Evolutionary conservation across 2,888 invertebrate species (phyloP).

Genomic region (Pyrrhia umbra): DNA sequence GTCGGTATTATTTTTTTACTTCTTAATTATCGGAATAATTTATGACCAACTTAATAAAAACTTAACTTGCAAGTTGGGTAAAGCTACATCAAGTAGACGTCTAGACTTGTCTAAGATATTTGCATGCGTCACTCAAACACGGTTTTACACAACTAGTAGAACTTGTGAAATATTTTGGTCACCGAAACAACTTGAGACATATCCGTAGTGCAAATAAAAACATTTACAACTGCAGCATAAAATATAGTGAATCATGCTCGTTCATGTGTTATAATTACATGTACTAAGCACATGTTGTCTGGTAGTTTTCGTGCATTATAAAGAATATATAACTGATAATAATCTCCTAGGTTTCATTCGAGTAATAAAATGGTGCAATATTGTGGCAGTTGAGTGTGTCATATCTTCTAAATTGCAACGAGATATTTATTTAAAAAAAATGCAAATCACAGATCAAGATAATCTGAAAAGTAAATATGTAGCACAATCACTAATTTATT

Average conservation of each 20-base stretch:
- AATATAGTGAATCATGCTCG: conserved; percentile 33
- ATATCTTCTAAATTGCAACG: too few relatives aligned
- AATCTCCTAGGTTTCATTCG: conserved; percentile 8
- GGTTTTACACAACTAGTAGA: conserved; percentile 53
- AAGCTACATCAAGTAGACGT: conserved; percentile 17
- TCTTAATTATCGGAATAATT: conserved; percentile 24
- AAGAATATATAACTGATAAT: not conserved
- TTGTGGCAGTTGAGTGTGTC: too few relatives aligned
- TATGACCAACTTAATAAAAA: conserved; percentile 22
- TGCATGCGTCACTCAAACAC: conserved; percentile 41
- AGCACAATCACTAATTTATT: too few relatives aligned
- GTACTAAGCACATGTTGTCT: conserved; percentile 12
- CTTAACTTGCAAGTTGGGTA: conserved; percentile 4
- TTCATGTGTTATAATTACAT: conserved; percentile 26
- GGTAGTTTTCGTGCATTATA: conserved; percentile 22
- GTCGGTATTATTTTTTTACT: conserved; percentile 1
- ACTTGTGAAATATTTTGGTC: conserved; percentile 46
- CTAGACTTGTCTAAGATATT: conserved; percentile 21
- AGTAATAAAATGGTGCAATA: not conserved
- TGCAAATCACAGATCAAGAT: too few relatives aligned
- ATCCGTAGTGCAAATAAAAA: conserved; percentile 31
- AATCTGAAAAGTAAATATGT: too few relatives aligned
- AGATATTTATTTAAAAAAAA: too few relatives aligned
- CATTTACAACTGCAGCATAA: conserved; percentile 21
- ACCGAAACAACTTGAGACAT: conserved; percentile 25